phyloP scores from a whole-genome alignment of 2,888 invertebrate genomes.

The Belgica antarctica region DNA sequence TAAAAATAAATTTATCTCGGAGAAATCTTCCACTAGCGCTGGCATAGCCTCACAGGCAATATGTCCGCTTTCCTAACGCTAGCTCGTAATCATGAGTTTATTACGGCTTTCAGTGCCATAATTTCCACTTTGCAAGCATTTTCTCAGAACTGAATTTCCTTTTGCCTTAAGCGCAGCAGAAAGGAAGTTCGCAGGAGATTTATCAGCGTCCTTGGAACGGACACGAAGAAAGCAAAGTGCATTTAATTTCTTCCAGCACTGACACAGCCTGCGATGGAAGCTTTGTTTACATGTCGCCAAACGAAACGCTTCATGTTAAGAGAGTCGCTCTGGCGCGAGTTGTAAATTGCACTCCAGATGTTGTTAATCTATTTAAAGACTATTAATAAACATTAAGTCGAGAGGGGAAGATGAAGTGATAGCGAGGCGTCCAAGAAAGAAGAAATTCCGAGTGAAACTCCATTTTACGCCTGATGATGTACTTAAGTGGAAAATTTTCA shows the following conservation, averaged over 20 bases:
- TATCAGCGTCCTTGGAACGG: neutral
- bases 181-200: neutral
- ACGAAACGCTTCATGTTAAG: neutral
- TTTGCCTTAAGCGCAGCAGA: neutral
- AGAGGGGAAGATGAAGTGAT: neutral
- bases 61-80: too few relatives aligned
- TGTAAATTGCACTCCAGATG: slow-evolving; percentile 43
- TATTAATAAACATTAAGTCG: slow-evolving; percentile 42
- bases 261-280: neutral
- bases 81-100: slow-evolving; percentile 39
- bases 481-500: neutral
- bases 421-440: neutral
- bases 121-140: slow-evolving; percentile 43
- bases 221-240: too few relatives aligned
- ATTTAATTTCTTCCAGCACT: too few relatives aligned
- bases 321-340: neutral
- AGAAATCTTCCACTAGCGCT: neutral
- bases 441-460: neutral
- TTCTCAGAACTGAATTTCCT: neutral
- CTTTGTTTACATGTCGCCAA: neutral
- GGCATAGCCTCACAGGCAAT: neutral
- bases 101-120: slow-evolving; percentile 33
- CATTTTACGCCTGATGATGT: neutral
- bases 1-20: slow-evolving; percentile 42
- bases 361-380: slow-evolving; percentile 40